phyloP scores from a whole-genome alignment of 2,113 vertebrate species.

The Cairina moschata region DNA sequence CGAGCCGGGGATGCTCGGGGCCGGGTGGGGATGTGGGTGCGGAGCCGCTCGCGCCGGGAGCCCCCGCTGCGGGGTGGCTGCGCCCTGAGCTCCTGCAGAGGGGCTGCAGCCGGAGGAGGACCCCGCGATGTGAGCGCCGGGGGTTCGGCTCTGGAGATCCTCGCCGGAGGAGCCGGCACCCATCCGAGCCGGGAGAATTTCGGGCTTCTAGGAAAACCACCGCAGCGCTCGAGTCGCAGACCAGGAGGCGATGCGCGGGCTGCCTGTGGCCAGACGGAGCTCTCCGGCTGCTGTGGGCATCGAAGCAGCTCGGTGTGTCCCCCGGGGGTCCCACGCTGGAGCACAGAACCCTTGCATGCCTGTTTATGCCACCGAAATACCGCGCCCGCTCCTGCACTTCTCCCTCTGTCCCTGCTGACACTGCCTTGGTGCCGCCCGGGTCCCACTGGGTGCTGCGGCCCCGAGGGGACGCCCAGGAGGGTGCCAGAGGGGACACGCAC shows the following conservation, averaged over 20 bases:
- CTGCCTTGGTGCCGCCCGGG: neutral
- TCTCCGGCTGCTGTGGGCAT: rapidly evolving
- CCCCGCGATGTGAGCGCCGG: rapidly evolving
- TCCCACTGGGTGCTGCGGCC: neutral
- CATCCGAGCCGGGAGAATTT: rapidly evolving
- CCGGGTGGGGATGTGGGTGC: rapidly evolving
- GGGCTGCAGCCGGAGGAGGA: neutral
- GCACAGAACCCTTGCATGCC: neutral
- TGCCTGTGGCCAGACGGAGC: neutral
- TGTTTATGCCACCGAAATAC: neutral
- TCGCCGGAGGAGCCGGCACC: rapidly evolving
- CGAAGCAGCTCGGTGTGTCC: rapidly evolving
- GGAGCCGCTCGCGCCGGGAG: rapidly evolving
- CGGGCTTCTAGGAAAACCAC: neutral
- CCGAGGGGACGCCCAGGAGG: neutral
- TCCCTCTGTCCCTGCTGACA: neutral
- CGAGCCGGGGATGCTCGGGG: rapidly evolving
- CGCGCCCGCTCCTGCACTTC: neutral
- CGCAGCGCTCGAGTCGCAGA: rapidly evolving
- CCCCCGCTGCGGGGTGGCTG: neutral
- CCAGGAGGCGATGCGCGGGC: rapidly evolving
- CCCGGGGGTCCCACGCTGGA: rapidly evolving
- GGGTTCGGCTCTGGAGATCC: neutral
- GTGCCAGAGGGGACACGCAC: rapidly evolving
- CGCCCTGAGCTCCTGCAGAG: rapidly evolving